These are phyloP conservation scores for Rhinolophus ferrumequinum DNA, from an alignment of 2,113 vertebrate species.

Conservation along the genomic window DNA sequence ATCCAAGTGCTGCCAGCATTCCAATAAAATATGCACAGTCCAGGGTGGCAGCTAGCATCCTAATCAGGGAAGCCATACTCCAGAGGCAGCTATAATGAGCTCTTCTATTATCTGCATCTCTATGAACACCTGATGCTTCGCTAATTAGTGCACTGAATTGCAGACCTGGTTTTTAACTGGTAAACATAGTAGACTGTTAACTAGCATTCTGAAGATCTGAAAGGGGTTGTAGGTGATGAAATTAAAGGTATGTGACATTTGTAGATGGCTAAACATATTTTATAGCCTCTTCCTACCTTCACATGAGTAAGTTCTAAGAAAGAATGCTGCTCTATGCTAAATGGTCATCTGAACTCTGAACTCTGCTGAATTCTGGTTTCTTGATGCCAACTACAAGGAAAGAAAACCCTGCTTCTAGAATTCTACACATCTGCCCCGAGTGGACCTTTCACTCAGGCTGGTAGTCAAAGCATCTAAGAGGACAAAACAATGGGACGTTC, in stretches of 20 bases:
- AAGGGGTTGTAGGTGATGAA: neutral
- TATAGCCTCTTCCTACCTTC: neutral
- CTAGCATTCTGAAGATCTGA: slow-evolving; percentile 7
- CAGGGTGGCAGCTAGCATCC: neutral
- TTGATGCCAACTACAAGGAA: neutral
- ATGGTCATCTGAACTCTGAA: neutral
- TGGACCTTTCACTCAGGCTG: neutral
- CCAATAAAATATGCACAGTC: neutral
- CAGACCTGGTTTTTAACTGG: slow-evolving; percentile 30
- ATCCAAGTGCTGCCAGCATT: neutral
- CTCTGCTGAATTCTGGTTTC: neutral
- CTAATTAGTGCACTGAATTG: slow-evolving; percentile 11
- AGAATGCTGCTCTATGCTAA: neutral
- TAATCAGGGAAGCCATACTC: neutral
- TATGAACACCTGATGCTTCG: neutral
- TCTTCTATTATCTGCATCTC: neutral
- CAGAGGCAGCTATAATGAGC: neutral
- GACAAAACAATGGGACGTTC: neutral
- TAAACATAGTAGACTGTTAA: neutral
- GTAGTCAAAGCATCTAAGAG: neutral
- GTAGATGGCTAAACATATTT: neutral
- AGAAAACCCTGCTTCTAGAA: neutral
- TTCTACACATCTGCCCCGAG: neutral
- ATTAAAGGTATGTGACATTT: slow-evolving; percentile 18
- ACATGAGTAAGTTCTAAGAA: neutral